Evolutionary conservation across 2,888 invertebrate species (phyloP), one percentile per base, ranked within the genome.

Genomic region (Arge pagana): DNA sequence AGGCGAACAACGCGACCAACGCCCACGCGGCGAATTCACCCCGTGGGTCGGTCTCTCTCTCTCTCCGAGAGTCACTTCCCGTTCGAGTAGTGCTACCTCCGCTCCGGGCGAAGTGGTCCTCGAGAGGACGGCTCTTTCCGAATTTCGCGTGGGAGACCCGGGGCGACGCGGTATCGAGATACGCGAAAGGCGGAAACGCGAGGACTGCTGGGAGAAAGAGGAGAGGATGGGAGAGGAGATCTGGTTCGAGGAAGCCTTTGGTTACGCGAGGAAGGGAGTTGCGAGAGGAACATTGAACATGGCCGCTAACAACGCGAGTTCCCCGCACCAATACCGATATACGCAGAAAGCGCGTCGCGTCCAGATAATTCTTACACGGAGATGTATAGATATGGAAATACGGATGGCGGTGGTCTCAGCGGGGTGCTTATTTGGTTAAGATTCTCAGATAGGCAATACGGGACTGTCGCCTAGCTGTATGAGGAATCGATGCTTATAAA

Each of bases 341-440:
- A n/a, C 36, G 21, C 28, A 28, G 4, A 45, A 7, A 13, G 39
- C 48, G 48, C 48, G 31, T 33, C 35, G 35, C 26, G 23, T 23
- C 45, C 28, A 43, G 50, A 51, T 51, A 43, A 43, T 51, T 51
- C 43, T 42, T 18, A 51, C 50, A 51, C 19, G 50, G 50, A 51
- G 50, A 51, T 51, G 50, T 51, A 51, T 51, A 51, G 50, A 51
- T 51, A 51, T 51, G 50, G 43, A 51, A 51, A 51, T 51, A 51
- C 50, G 41, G 41, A 43, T 35, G 50, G 50, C 50, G 30, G 35
- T 42, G 23, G n/a, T n/a, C 50, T 24, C 50, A 51, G 50, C 50
- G 26, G 50, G 50, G 50, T 13, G 50, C 50, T 51, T 51, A 51
- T 51, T 51, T 51, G 50, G 50, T 51, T 51, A 51, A 51, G 50